Percentiles rank a stretch among this genome's conserved stretches.
Conservation (phyloP, 2,113 vertebrate species). For the Myotis brandtii region DNA sequence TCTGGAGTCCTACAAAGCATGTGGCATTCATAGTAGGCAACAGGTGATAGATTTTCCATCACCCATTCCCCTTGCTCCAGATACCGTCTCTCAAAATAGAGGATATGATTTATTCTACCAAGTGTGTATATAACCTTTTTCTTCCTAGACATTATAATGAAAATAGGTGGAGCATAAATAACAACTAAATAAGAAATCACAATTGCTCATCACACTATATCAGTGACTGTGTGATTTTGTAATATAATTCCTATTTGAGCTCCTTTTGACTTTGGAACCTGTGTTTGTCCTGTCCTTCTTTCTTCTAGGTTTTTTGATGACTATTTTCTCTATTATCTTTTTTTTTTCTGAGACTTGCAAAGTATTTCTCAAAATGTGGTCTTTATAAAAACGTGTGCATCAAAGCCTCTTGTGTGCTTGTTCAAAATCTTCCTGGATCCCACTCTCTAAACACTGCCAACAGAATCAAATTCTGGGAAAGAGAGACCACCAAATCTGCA, state of each 20-base stretch:
- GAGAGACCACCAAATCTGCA: background rate
- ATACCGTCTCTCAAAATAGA: constrained; percentile 43
- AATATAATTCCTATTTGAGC: background rate
- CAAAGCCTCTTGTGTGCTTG: background rate
- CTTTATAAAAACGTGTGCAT: constrained; percentile 1
- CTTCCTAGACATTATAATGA: background rate
- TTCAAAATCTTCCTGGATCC: background rate
- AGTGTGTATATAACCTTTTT: background rate
- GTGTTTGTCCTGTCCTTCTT: background rate
- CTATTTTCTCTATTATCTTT: background rate
- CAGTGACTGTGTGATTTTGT: background rate
- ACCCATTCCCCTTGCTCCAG: background rate
- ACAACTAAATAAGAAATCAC: background rate
- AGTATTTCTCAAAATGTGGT: background rate
- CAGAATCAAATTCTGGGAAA: background rate
- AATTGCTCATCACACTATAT: background rate
- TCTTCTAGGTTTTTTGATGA: background rate
- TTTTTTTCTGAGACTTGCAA: background rate
- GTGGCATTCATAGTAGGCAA: background rate
- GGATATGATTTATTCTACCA: background rate
- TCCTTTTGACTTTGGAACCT: background rate
- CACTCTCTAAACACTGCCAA: background rate
- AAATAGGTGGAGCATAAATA: background rate
- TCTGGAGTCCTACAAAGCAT: background rate
- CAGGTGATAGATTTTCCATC: constrained; percentile 39